These are phyloP conservation scores for Caenorhabditis parvicauda DNA, from an alignment of 2,888 invertebrate genomes.

Conservation along the genomic window DNA sequence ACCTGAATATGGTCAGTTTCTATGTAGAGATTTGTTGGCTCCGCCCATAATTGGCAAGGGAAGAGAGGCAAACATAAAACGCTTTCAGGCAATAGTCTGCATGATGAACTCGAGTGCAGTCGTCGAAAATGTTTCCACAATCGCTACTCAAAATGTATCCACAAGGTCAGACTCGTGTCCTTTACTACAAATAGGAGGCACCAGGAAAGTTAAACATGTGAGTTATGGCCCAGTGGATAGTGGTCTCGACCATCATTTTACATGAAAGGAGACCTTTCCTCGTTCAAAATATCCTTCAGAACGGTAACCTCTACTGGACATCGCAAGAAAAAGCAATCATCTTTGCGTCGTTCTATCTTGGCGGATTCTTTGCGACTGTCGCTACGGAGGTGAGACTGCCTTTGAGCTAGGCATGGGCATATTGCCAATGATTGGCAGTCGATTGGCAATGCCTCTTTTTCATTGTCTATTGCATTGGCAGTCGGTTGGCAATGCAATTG, in stretches of 20 bases:
- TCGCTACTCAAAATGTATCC: slow-evolving; percentile 12
- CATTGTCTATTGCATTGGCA: no score
- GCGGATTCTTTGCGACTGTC: slow-evolving; percentile 37
- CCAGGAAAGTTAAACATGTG: slow-evolving; percentile 22
- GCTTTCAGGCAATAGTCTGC: slow-evolving; percentile 52
- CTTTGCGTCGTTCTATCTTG: slow-evolving; percentile 55
- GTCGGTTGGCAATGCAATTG: no score
- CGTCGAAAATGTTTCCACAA: slow-evolving; percentile 19
- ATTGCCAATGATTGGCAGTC: no score
- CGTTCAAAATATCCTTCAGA: slow-evolving; percentile 35
- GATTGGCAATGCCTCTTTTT: no score
- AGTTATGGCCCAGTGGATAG: no score
- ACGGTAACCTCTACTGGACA: slow-evolving; percentile 51
- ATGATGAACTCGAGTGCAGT: slow-evolving; percentile 55
- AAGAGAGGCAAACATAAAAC: not conserved
- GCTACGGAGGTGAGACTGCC: slow-evolving; percentile 34
- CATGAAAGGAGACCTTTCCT: no score
- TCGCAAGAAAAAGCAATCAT: slow-evolving; percentile 52
- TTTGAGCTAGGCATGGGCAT: no score
- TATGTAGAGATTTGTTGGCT: not conserved
- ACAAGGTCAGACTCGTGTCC: slow-evolving; percentile 17
- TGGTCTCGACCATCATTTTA: not conserved
- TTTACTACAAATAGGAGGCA: slow-evolving; percentile 13
- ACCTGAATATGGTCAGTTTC: slow-evolving; percentile 55
- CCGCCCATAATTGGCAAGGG: no score